Percentiles rank a stretch among this genome's conserved stretches.
Evolutionary conservation across 2,888 invertebrate species (phyloP).

Genomic region (Pammene fasciana): DNA sequence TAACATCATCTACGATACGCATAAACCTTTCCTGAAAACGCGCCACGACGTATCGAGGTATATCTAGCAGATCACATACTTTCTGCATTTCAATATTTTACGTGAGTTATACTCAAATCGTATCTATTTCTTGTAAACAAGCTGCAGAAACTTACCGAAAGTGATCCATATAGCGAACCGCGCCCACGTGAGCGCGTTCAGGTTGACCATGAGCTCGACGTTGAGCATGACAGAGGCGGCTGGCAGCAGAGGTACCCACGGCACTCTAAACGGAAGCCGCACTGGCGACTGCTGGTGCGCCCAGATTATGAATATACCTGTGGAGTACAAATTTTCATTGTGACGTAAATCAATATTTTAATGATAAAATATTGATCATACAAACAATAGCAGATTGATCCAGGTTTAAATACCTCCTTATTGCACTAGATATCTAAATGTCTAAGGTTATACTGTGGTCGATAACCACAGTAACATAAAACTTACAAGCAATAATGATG

Average conservation of each 20-base stretch:
- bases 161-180: constrained; percentile 94
- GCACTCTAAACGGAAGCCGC: constrained; percentile 90
- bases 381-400: no score
- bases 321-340: constrained; percentile 50
- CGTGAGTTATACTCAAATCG: background rate
- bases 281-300: constrained; percentile 90
- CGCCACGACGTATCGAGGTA: no score
- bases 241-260: constrained; percentile 91
- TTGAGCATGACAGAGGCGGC: constrained; percentile 91
- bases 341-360: background rate
- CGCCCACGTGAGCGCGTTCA: constrained; percentile 92
- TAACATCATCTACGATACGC: background rate
- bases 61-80: no score
- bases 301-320: constrained; percentile 88
- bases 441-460: no score
- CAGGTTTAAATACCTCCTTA: no score
- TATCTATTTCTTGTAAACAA: background rate
- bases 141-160: constrained; percentile 82
- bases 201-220: constrained; percentile 91
- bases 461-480: background rate
- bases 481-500: constrained; percentile 86
- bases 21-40: no score
- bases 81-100: background rate
- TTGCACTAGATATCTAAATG: no score
- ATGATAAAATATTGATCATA: no score